phyloP scores from a whole-genome alignment of 2,797 vertebrate genomes.

The Otus scops region DNA sequence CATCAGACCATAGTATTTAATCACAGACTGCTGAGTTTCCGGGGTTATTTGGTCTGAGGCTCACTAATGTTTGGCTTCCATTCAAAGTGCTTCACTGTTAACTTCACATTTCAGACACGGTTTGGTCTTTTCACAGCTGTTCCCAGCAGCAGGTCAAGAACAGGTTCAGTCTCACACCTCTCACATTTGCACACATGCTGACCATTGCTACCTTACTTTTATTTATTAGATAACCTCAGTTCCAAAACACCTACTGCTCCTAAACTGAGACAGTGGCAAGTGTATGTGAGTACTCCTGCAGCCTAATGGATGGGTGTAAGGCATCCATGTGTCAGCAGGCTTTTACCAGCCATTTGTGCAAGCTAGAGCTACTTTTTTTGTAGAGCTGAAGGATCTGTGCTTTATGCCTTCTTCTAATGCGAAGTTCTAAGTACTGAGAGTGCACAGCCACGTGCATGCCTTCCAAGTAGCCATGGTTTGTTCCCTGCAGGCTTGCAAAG shows the following conservation, averaged over 20 bases:
- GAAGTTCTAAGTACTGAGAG: neutral
- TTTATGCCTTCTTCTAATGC: neutral
- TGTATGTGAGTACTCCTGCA: neutral
- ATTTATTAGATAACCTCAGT: neutral
- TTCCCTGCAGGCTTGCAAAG: neutral
- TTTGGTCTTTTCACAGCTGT: neutral
- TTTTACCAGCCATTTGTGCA: neutral
- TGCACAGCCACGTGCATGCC: neutral
- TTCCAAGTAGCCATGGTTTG: neutral
- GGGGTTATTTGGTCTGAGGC: neutral
- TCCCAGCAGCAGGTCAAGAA: neutral
- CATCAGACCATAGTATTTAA: neutral
- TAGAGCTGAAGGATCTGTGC: neutral
- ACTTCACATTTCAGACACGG: neutral
- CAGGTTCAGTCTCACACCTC: neutral
- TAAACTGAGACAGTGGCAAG: neutral
- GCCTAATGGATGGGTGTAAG: neutral
- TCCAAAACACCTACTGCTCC: neutral
- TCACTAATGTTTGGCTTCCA: neutral
- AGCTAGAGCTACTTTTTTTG: neutral
- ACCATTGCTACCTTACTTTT: neutral
- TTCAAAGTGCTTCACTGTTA: neutral
- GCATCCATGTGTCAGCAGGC: neutral
- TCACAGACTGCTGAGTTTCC: constrained; percentile 14
- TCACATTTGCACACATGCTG: neutral